Conservation (phyloP, 2,888 invertebrate genomes). For the Apamea epomidion region DNA sequence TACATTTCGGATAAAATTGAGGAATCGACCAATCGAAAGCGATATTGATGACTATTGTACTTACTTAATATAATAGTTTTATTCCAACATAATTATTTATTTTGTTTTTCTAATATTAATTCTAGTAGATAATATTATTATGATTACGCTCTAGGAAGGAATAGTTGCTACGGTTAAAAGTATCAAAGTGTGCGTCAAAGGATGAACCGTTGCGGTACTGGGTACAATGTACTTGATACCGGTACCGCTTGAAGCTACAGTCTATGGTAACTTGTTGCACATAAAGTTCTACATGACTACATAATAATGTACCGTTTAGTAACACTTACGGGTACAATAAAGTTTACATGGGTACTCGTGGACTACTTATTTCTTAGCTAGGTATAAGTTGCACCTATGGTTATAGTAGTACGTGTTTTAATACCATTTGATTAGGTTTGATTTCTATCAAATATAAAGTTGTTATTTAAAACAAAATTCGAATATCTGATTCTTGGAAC, state of each 20-base stretch:
- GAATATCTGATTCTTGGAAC: not conserved
- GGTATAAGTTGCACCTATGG: not conserved
- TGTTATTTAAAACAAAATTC: not conserved
- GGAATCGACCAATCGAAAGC: not conserved
- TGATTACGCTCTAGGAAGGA: not conserved
- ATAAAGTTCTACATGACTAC: conserved; percentile 33
- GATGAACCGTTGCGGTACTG: conserved; percentile 20
- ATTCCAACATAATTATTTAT: not conserved
- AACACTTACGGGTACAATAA: conserved; percentile 3
- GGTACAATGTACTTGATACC: conserved; percentile 39
- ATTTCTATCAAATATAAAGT: not conserved
- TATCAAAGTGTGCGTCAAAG: conserved; percentile 2
- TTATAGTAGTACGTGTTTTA: too few relatives aligned
- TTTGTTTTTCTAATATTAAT: not conserved
- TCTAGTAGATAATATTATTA: not conserved
- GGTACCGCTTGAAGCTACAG: conserved; percentile 32
- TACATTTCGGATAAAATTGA: not conserved
- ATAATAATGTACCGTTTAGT: conserved; percentile 31
- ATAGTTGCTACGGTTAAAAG: not conserved
- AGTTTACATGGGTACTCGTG: conserved; percentile 6
- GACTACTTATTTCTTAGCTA: not conserved
- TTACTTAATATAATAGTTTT: not conserved
- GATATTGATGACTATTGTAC: not conserved
- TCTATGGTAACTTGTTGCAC: conserved; percentile 55
- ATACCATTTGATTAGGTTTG: not conserved